phyloP scores from a whole-genome alignment of 2,113 vertebrate genomes.

The Nesoenas mayeri region DNA sequence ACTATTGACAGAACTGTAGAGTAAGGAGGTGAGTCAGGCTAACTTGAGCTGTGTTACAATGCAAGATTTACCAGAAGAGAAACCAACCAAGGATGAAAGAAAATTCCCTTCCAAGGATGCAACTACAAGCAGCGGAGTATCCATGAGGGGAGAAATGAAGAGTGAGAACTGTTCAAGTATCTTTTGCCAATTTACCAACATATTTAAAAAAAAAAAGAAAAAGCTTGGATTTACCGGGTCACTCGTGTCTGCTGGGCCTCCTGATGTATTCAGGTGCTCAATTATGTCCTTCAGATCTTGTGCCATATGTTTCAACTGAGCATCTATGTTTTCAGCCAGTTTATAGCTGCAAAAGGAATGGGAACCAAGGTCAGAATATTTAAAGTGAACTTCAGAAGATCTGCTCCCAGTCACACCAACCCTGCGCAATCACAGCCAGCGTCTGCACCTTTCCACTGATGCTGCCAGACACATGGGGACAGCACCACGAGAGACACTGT shows the following conservation, averaged over 20 bases:
- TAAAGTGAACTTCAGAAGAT: no score
- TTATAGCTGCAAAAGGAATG: slow-evolving; percentile 76
- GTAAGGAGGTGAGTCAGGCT: not conserved
- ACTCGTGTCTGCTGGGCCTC: slow-evolving; percentile 79
- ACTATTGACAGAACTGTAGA: not conserved
- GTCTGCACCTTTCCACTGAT: not conserved
- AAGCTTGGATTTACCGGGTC: slow-evolving; percentile 77
- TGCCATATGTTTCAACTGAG: slow-evolving; percentile 89
- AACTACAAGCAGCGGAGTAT: not conserved
- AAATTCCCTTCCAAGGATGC: no score
- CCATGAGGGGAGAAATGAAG: accelerated
- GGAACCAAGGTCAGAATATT: not conserved
- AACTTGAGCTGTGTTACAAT: not conserved
- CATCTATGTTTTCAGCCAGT: slow-evolving; percentile 89
- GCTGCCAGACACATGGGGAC: not conserved
- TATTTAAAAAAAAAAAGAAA: not conserved
- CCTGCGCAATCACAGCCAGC: not conserved
- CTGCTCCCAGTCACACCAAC: not conserved
- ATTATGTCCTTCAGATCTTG: slow-evolving; percentile 93
- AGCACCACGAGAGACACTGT: not conserved
- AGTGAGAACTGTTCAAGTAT: not conserved
- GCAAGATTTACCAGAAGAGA: not conserved
- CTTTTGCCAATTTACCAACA: not conserved
- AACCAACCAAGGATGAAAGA: not conserved
- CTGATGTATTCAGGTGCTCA: slow-evolving; percentile 86